Conservation (phyloP, 2,113 vertebrate species). For the Symphodus melops region DNA sequence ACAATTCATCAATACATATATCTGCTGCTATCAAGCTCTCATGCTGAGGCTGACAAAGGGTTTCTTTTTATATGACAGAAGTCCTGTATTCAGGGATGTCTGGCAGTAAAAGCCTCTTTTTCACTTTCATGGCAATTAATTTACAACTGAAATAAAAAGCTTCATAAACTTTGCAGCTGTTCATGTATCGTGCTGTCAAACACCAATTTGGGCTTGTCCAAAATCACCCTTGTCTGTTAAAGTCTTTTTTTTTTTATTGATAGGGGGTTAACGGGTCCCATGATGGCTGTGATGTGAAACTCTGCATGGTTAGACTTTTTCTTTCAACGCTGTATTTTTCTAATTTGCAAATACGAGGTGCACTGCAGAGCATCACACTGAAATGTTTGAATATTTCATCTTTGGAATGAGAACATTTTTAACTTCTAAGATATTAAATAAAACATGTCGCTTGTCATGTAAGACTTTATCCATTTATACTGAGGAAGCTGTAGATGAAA, state of each 20-base stretch:
- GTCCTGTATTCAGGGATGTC: conserved; percentile 41
- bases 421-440: no score
- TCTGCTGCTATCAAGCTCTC: conserved; percentile 41
- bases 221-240: conserved; percentile 57
- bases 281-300: conserved; percentile 12
- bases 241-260: conserved; percentile 61
- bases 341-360: neutral
- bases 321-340: neutral
- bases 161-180: conserved; percentile 74
- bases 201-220: conserved; percentile 39
- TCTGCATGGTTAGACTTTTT: conserved; percentile 2
- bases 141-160: conserved; percentile 66
- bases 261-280: conserved; percentile 35
- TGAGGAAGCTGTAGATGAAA: no score
- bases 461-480: no score
- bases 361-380: neutral
- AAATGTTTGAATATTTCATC: neutral
- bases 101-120: conserved; percentile 44
- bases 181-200: conserved; percentile 32
- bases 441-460: no score
- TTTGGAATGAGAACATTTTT: neutral
- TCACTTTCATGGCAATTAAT: conserved; percentile 51
- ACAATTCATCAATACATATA: conserved; percentile 65
- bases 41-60: conserved; percentile 50
- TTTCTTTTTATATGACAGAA: conserved; percentile 44